Conservation (phyloP, 1,140 invertebrate species). For the Drosophila elegans region DNA sequence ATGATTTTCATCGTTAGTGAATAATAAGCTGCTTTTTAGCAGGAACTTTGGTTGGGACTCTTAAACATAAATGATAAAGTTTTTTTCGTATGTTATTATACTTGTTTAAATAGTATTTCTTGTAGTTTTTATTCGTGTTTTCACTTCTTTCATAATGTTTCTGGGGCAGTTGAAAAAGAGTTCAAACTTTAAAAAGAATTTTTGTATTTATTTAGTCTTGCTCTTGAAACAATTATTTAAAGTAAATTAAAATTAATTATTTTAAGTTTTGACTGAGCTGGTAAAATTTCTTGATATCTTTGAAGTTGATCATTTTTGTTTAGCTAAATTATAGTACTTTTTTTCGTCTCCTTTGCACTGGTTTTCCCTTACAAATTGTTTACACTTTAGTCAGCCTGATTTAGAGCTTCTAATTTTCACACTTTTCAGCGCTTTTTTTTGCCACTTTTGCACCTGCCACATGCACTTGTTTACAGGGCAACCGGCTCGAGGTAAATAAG, state of each 20-base stretch:
- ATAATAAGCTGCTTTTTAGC: not conserved
- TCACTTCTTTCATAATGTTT: too few relatives aligned
- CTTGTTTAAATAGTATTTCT: too few relatives aligned
- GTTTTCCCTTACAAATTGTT: not conserved
- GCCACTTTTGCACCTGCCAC: constrained; percentile 27
- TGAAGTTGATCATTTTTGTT: not conserved
- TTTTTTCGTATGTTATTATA: too few relatives aligned
- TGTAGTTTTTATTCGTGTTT: too few relatives aligned
- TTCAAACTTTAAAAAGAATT: too few relatives aligned
- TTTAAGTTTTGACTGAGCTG: too few relatives aligned
- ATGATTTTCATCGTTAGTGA: not conserved
- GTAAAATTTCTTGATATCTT: not conserved
- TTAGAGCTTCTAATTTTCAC: constrained; percentile 18
- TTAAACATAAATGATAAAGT: not conserved
- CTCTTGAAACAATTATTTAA: too few relatives aligned
- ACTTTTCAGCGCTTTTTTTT: constrained; percentile 29
- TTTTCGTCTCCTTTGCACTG: not conserved
- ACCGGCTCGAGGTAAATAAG: constrained; percentile 75
- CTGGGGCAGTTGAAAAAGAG: too few relatives aligned
- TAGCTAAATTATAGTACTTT: too few relatives aligned
- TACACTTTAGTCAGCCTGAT: constrained; percentile 6
- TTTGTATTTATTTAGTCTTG: too few relatives aligned
- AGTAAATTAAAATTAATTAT: too few relatives aligned
- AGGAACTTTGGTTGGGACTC: too few relatives aligned
- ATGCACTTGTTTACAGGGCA: constrained; percentile 69